phyloP scores from a whole-genome alignment of 2,888 invertebrate genomes.

The Allygus modestus region DNA sequence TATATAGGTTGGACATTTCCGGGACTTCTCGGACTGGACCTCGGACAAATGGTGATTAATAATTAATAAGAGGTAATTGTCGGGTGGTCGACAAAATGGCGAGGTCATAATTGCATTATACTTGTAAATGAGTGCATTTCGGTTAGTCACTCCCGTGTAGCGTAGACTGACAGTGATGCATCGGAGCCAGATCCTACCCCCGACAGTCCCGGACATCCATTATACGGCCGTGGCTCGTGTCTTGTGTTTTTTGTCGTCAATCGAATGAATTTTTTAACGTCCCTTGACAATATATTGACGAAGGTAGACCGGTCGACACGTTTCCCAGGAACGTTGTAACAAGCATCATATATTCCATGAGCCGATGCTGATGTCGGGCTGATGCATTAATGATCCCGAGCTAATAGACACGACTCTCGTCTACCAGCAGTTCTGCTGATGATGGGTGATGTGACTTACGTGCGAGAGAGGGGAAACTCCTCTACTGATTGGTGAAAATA shows the following conservation, averaged over 20 bases:
- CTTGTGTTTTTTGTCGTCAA: slow-evolving; percentile 57
- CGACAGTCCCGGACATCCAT: slow-evolving; percentile 45
- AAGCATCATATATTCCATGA: slow-evolving; percentile 34
- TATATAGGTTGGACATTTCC: slow-evolving; percentile 62
- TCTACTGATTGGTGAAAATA: too few relatives aligned
- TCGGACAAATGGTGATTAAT: slow-evolving; percentile 61
- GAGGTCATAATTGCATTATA: slow-evolving; percentile 60
- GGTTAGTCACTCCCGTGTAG: slow-evolving; percentile 55
- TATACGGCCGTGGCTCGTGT: slow-evolving; percentile 52
- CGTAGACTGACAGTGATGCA: slow-evolving; percentile 49
- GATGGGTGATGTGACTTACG: too few relatives aligned
- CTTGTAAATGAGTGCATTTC: slow-evolving; percentile 59
- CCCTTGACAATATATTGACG: slow-evolving; percentile 46
- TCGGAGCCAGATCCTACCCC: slow-evolving; percentile 19
- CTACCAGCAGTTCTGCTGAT: neutral
- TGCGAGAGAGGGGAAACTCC: too few relatives aligned
- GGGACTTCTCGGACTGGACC: slow-evolving; percentile 47
- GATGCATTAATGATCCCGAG: neutral
- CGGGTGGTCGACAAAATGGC: slow-evolving; percentile 60
- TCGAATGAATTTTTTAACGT: slow-evolving; percentile 58
- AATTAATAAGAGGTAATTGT: slow-evolving; percentile 62
- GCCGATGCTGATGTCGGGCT: neutral
- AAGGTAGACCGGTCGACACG: slow-evolving; percentile 42
- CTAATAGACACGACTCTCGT: neutral
- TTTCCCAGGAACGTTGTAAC: neutral